phyloP scores from a whole-genome alignment of 2,113 vertebrate genomes.

The Apodemus sylvaticus region DNA sequence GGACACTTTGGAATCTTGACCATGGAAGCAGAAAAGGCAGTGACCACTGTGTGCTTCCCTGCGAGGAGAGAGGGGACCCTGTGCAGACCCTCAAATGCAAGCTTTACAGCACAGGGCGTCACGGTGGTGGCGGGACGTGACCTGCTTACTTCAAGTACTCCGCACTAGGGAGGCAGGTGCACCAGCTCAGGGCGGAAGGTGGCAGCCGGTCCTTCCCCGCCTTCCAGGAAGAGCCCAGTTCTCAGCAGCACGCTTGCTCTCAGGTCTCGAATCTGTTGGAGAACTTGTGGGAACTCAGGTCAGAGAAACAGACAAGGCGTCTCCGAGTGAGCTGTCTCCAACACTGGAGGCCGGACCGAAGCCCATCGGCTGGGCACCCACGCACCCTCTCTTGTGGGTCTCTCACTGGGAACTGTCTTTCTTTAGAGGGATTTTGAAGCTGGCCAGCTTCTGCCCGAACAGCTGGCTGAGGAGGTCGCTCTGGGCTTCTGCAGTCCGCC shows the following conservation, averaged over 20 bases:
- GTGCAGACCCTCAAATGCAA: slow-evolving; percentile 78
- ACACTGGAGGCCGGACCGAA: slow-evolving; percentile 85
- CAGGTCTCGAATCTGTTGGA: slow-evolving; percentile 87
- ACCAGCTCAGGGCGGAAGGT: slow-evolving; percentile 85
- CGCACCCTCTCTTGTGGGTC: slow-evolving; percentile 84
- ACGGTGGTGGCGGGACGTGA: slow-evolving; percentile 77
- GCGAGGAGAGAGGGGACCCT: slow-evolving; percentile 71
- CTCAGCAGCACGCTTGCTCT: slow-evolving; percentile 86
- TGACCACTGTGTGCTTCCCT: slow-evolving; percentile 63
- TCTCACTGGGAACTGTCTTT: slow-evolving; percentile 95
- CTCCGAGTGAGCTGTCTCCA: slow-evolving; percentile 91
- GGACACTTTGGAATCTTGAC: slow-evolving; percentile 23
- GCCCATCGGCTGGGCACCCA: slow-evolving; percentile 61
- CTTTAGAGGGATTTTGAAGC: slow-evolving; percentile 99
- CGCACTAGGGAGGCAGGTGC: slow-evolving; percentile 87
- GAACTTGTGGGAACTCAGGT: slow-evolving; percentile 90
- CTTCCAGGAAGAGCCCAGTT: slow-evolving; percentile 86
- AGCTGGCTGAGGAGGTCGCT: slow-evolving; percentile 97
- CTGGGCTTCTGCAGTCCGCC: slow-evolving; percentile 95
- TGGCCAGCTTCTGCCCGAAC: slow-evolving; percentile 97
- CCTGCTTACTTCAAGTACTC: slow-evolving; percentile 92
- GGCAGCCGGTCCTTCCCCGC: slow-evolving; percentile 84
- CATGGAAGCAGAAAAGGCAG: slow-evolving; percentile 2
- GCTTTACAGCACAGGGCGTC: slow-evolving; percentile 82
- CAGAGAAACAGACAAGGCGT: slow-evolving; percentile 87